Base-by-base conservation (phyloP, 2,888 invertebrate genomes). In the Cremastobaeus sp. region DNA sequence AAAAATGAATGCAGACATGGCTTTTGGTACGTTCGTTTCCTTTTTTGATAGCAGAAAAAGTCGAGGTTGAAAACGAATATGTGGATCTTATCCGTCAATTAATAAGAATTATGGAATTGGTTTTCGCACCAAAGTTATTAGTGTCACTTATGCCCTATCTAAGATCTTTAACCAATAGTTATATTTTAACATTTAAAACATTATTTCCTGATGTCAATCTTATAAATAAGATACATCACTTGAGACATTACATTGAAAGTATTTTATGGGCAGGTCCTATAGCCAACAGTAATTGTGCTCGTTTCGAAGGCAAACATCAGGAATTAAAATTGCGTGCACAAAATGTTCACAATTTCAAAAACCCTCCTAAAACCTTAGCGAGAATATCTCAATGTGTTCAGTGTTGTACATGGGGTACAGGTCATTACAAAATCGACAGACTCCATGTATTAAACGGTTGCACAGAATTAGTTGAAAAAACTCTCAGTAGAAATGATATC, bases 161-260 rank as follows among this genome's bases (percentile, higher is more conserved):
- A n/a, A n/a, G n/a, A n/a, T n/a, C n/a, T n/a, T n/a, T n/a, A n/a
- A n/a, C n/a, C n/a, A n/a, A n/a, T n/a, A n/a, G n/a, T n/a, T n/a
- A n/a, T n/a, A n/a, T 37, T 35, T 1, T 12, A 25, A 37, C 1
- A 15, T 52, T 52, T 6, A 37, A 52, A 25, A 3, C 1, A 12
- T 11, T 76, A 15, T 79, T 76, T 43, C 77, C 78, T n/a, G 35
- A 73, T 52, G 34, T 74, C 1, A 37, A 74, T 37, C 47, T 60
- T 4, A 75, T 79, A 18, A 79, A 77, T 54, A 79, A 79, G 34
- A n/a, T n/a, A n/a, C n/a, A n/a, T n/a, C n/a, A n/a, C n/a, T n/a
- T n/a, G n/a, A n/a, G n/a, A n/a, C n/a, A n/a, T n/a, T n/a, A n/a
- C n/a, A n/a, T n/a, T n/a, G 59, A 69, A 15, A 66, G 43, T 35